Evolutionary conservation across 2,888 invertebrate species (phyloP).

Genomic region (Rhamnusium bicolor): DNA sequence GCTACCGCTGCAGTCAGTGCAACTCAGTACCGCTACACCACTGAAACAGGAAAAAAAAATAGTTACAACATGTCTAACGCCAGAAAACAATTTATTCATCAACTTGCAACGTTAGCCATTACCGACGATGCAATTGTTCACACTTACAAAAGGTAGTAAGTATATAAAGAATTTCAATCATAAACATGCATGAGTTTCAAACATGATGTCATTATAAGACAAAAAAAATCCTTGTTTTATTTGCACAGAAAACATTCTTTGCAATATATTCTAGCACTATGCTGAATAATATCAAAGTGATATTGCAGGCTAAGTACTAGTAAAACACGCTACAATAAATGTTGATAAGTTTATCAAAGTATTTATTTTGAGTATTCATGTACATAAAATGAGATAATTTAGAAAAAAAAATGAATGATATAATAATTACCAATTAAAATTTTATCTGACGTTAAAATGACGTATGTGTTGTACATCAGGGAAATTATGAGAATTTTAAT

Average conservation of each 20-base stretch:
- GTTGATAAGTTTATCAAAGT: neutral
- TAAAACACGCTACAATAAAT: neutral
- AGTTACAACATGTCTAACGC: neutral
- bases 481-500: neutral
- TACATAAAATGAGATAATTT: neutral
- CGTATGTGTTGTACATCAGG: neutral
- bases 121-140: neutral
- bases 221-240: neutral
- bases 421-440: neutral
- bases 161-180: neutral
- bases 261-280: slow-evolving; percentile 1
- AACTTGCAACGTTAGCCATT: neutral
- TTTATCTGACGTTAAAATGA: neutral
- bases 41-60: slow-evolving; percentile 73
- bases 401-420: no score
- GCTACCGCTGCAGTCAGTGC: slow-evolving; percentile 79
- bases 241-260: slow-evolving; percentile 1
- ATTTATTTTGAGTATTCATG: neutral
- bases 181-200: slow-evolving; percentile 15
- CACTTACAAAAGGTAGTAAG: neutral
- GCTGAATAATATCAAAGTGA: no score
- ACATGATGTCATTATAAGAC: neutral
- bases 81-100: neutral
- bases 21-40: slow-evolving; percentile 87
- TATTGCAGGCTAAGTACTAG: neutral